Base-by-base conservation (phyloP, 2,888 invertebrate genomes). In the Venustoraphidia nigricollis region DNA sequence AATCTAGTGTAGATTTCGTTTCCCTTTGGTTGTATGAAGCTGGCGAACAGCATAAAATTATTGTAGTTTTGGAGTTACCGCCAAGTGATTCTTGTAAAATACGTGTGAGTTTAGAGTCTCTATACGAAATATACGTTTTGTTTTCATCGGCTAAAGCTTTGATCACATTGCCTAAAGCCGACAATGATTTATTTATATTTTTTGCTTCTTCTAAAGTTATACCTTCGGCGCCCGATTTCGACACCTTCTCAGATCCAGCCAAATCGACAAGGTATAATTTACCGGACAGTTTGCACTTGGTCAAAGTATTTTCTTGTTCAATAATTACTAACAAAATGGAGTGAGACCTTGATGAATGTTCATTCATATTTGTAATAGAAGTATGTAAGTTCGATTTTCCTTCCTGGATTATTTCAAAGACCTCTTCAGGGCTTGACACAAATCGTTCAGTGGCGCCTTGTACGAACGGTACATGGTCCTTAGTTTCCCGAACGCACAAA, bases 281-380 rank as follows among this genome's bases (percentile, higher is more conserved):
- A 53, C 98, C 98, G 34, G 94, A 92, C 36, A 99, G 76, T 69
- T 98, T 98, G 72, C 98, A 98, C 72, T 98, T 95, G 65, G 94
- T 97, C 70, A 96, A 96, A 62, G 95, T 76, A 72, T 99, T 97
- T 69, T 98, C 97, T 71, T 98, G 98, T 69, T 98, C 97, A 9
- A 99, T 97, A 67, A 97, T 96, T 61, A 99, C 98, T 58, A 98
- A 82, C 74, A 99, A 99, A 62, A 99, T 97, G 62, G 96, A 96
- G 77, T 99, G 98, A 62, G 95, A 96, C 71, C 98, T 81, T 54
- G 97, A 98, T 61, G 96, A 97, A 72, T 99, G 98, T 71, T 99
- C 98, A 71, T 99, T 99, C 98, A 99, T 99, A 73, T 98, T 99
- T 66, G 98, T 99, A 58, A 99, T 98, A 56, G 98, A 97, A 71